Percentiles rank a stretch among this genome's conserved stretches.
Evolutionary conservation across 2,797 vertebrate species (phyloP).

Genomic region (Leucoraja ocellata): DNA sequence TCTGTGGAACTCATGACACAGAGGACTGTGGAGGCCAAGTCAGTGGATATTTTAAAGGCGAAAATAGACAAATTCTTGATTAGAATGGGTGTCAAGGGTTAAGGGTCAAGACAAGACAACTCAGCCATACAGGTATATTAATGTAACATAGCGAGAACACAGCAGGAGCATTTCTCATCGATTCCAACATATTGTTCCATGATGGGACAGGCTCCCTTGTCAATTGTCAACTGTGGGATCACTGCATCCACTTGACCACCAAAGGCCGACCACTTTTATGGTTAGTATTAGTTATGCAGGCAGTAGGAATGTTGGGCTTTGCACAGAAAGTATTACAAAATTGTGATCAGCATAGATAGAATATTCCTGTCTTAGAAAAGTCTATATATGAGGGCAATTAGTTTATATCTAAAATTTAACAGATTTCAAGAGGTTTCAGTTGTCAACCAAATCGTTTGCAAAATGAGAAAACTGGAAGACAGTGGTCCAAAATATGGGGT

Average conservation of each 20-base stretch:
- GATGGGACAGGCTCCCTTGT: neutral
- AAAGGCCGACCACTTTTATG: too few relatives aligned
- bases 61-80: too few relatives aligned
- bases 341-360: neutral
- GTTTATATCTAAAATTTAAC: neutral
- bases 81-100: too few relatives aligned
- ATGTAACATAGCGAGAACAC: neutral
- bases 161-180: neutral
- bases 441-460: neutral
- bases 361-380: neutral
- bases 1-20: too few relatives aligned
- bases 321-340: neutral
- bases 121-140: neutral
- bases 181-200: neutral
- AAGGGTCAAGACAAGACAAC: too few relatives aligned
- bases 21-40: too few relatives aligned
- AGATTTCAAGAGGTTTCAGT: neutral
- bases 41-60: too few relatives aligned
- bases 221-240: neutral
- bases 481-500: too few relatives aligned
- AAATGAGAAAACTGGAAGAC: too few relatives aligned
- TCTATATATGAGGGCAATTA: neutral
- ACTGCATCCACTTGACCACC: neutral
- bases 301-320: neutral
- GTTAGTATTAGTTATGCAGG: neutral